A percentile compares a stretch with the other conserved stretches of the same genome.
phyloP scores from a whole-genome alignment of 2,888 invertebrate genomes.

The Zhuqinia jingwanae region DNA sequence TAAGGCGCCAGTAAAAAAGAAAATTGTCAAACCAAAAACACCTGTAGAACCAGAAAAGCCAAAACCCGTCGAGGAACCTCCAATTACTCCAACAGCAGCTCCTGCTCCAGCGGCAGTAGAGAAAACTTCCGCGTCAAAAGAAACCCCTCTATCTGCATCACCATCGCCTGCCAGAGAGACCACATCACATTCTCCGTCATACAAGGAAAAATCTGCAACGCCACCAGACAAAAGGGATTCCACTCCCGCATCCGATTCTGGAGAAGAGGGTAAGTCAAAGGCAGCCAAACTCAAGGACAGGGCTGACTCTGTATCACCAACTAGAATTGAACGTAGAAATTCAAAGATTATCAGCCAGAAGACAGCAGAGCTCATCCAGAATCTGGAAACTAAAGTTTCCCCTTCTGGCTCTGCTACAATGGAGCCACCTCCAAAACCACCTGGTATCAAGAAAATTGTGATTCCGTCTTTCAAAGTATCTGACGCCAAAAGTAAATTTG shows the following conservation, averaged over 20 bases:
- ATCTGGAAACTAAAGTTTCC: constrained; percentile 77
- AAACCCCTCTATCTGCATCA: background rate
- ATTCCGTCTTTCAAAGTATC: constrained; percentile 92
- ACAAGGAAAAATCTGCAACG: constrained; percentile 51
- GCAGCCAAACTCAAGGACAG: constrained; percentile 51
- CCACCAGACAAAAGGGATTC: constrained; percentile 62
- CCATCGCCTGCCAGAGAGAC: constrained; percentile 16
- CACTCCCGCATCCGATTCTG: constrained; percentile 49
- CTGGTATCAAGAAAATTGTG: constrained; percentile 86
- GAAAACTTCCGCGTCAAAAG: background rate
- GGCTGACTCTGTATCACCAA: constrained; percentile 76
- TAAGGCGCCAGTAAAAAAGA: constrained; percentile 70
- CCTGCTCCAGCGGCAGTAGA: constrained; percentile 32
- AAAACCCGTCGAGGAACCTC: constrained; percentile 22
- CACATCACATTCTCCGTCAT: background rate
- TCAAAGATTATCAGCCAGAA: constrained; percentile 79
- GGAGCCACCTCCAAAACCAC: constrained; percentile 74
- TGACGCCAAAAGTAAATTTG: constrained; percentile 91
- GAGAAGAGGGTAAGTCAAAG: constrained; percentile 29
- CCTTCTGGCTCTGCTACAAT: constrained; percentile 43
- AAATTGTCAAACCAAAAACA: constrained; percentile 83
- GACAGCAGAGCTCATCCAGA: constrained; percentile 79
- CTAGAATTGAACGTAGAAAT: constrained; percentile 76
- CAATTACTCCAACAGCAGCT: constrained; percentile 29
- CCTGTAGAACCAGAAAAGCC: constrained; percentile 52